phyloP scores from a whole-genome alignment of 2,888 invertebrate genomes.

The Chrysopilus asiliformis region DNA sequence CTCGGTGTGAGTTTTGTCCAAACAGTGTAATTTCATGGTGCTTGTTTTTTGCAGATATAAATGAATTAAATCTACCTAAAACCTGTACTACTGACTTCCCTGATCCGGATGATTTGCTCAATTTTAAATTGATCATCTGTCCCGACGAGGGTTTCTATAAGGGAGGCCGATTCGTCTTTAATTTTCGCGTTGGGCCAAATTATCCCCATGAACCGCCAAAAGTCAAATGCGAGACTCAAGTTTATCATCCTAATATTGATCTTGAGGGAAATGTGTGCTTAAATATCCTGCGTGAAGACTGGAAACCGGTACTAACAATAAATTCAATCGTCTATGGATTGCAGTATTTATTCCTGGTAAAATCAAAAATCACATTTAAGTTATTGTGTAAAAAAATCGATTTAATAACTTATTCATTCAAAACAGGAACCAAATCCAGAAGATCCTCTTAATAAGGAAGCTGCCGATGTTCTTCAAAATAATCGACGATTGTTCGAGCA shows the following conservation, averaged over 20 bases:
- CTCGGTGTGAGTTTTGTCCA: too few species aligned
- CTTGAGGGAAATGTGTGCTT: conserved; percentile 95
- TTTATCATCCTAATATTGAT: conserved; percentile 98
- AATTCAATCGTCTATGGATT: conserved; percentile 96
- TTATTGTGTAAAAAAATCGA: conserved; percentile 6
- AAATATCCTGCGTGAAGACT: conserved; percentile 95
- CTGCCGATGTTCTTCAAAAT: conserved; percentile 90
- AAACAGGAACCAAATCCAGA: conserved; percentile 93
- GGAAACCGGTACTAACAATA: conserved; percentile 97
- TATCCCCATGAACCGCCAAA: conserved; percentile 98
- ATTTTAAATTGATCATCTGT: conserved; percentile 89
- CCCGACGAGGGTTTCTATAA: conserved; percentile 97
- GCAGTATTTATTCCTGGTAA: conserved; percentile 91
- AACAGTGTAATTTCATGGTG: too few species aligned
- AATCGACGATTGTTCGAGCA: conserved; percentile 90
- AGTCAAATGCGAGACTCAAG: conserved; percentile 94
- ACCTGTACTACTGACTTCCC: conserved; percentile 94
- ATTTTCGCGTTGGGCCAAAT: conserved; percentile 81
- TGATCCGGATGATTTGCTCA: conserved; percentile 89
- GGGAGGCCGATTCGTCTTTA: conserved; percentile 89
- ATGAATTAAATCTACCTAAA: conserved; percentile 92
- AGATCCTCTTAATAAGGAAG: conserved; percentile 96
- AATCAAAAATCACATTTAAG: too few species aligned
- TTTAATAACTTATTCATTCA: conserved; percentile 9
- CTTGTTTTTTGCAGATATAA: conserved; percentile 65